These are phyloP conservation scores for Himalopsyche anomala DNA, from an alignment of 2,888 invertebrate species.

Conservation along the genomic window DNA sequence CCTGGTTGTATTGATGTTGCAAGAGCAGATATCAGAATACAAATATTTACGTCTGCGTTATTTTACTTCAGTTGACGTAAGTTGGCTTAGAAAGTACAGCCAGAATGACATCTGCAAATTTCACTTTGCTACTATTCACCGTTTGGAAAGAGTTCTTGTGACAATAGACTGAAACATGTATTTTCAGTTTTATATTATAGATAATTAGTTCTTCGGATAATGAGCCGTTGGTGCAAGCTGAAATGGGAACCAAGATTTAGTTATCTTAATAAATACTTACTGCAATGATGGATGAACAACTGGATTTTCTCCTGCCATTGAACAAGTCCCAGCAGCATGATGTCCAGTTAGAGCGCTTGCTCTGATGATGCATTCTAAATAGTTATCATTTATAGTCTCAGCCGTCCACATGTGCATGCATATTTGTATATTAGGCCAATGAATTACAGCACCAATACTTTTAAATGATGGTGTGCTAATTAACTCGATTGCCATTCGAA, in stretches of 20 bases:
- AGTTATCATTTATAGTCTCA: constrained; percentile 73
- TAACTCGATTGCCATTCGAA: constrained; percentile 77
- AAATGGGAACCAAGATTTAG: background rate
- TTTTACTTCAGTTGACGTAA: no score
- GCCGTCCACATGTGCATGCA: constrained; percentile 77
- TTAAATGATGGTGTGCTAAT: constrained; percentile 78
- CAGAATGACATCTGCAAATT: no score
- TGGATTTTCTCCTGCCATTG: constrained; percentile 78
- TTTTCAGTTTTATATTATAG: no score
- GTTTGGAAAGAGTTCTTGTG: no score
- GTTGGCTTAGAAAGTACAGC: no score
- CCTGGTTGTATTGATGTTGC: no score
- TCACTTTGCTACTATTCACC: no score
- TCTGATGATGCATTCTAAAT: constrained; percentile 81
- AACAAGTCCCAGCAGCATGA: constrained; percentile 88
- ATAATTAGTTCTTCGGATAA: no score
- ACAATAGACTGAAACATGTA: no score
- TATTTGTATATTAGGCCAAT: constrained; percentile 80
- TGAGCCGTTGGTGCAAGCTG: no score
- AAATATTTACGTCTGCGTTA: no score
- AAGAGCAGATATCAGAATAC: no score
- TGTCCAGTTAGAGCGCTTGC: constrained; percentile 83
- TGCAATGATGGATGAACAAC: constrained; percentile 83
- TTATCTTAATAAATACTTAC: constrained; percentile 70
- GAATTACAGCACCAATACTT: constrained; percentile 79